Base-by-base conservation (phyloP, 1,140 invertebrate species). In the Aphelinus atriplicis region DNA sequence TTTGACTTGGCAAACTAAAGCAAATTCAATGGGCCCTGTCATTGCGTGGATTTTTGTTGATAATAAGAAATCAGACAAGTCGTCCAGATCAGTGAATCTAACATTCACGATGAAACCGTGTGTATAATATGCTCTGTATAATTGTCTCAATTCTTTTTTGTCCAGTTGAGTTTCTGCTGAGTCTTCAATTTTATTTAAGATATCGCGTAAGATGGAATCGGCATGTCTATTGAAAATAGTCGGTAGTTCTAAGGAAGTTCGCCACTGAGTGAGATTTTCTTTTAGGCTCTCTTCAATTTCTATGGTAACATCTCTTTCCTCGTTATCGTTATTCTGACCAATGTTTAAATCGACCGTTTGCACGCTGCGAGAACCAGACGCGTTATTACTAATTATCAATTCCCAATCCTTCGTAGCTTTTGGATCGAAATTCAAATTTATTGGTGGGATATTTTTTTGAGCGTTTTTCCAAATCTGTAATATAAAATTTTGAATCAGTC, bases 381-480 rank as follows among this genome's bases (percentile, higher is more conserved):
- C 62, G 26, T 78, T 47, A 4, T 77, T 70, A 53, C 71, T 77
- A 1, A 77, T 51, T 26, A 73, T 78, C 4, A 84, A 67, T 66
- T 84, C 81, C 87, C 87, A 88, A n/a, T 87, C 85, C 66, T 83
- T 86, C 9, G 73, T 82, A 2, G 62, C 73, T 76, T 84, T 81
- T 1, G 83, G 77, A 58, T 87, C 82, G 50, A 84, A 87, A 64
- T 78, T 84, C 1, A 88, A 68, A 72, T 82, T 84, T 45, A 79
- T 66, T 2, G 87, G 83, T 7, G 83, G 63, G 43, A 81, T 70
- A 0, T 81, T 81, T 70, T 82, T 86, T 74, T 86, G 86, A 43
- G 82, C 80, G 63, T 88, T 88, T 55, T 85, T 84, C 87, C 87
- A 88, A 46, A 87, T 82, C 87, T 88, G 46, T 0, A 67, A 64